Evolutionary conservation across 2,888 invertebrate genomes (phyloP).

Genomic region (Zonitis immaculata): DNA sequence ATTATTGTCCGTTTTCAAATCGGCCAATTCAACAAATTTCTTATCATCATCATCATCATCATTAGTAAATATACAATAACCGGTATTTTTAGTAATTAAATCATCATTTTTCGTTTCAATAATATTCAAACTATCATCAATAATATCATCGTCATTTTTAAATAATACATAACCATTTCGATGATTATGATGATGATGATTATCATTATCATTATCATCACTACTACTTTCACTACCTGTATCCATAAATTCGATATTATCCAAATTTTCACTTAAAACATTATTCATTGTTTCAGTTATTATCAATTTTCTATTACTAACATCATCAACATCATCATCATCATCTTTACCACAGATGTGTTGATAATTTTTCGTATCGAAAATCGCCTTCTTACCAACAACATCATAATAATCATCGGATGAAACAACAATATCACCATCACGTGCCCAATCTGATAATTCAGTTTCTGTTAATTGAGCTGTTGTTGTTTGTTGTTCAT

Average conservation of each 20-base stretch:
- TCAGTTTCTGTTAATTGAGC: slow-evolving; percentile 84
- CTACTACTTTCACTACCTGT: slow-evolving; percentile 78
- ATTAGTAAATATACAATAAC: slow-evolving; percentile 43
- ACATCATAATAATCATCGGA: slow-evolving; percentile 71
- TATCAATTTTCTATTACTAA: too few relatives aligned
- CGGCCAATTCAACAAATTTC: slow-evolving; percentile 36
- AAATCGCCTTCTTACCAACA: slow-evolving; percentile 48
- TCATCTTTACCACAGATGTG: slow-evolving; percentile 40
- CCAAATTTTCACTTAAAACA: slow-evolving; percentile 54
- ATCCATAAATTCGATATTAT: slow-evolving; percentile 82
- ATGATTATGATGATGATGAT: too few relatives aligned
- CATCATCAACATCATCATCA: too few relatives aligned
- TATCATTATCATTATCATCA: slow-evolving; percentile 55
- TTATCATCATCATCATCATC: slow-evolving; percentile 32
- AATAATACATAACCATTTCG: slow-evolving; percentile 65
- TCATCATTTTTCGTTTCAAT: slow-evolving; percentile 30
- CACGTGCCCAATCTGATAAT: slow-evolving; percentile 84
- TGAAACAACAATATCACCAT: slow-evolving; percentile 70
- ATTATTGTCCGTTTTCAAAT: slow-evolving; percentile 37
- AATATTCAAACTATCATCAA: slow-evolving; percentile 43
- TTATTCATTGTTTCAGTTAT: slow-evolving; percentile 37
- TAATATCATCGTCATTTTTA: slow-evolving; percentile 50
- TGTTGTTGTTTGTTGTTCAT: slow-evolving; percentile 65
- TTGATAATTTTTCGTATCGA: slow-evolving; percentile 31
- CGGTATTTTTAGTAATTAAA: slow-evolving; percentile 36